Base-by-base conservation (phyloP, 2,888 invertebrate genomes). In the Camptogramma bilineatum region DNA sequence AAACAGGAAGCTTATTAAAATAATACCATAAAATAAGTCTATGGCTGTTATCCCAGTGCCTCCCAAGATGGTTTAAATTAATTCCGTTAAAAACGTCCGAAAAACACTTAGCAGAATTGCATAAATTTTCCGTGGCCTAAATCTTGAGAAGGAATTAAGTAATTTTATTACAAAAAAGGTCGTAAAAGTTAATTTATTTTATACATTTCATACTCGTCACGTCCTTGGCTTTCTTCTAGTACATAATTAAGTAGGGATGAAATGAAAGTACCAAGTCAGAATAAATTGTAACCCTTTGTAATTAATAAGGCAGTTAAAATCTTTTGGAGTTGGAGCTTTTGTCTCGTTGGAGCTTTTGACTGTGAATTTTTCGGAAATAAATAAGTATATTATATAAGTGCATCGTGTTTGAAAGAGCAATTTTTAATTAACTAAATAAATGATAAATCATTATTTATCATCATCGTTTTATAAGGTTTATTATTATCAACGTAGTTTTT, bases 151-250 rank as follows among this genome's bases (percentile, higher is more conserved):
- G 8, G 42, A 53, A 66, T 68, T 63, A 81, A 79, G 75, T 84
- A 82, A 86, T 85, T 44, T 44, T 84, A 83, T 70, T 85, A 83
- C 69, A 78, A 79, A 81, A 69, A 79, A 73, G 78, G 78, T 76
- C 73, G 73, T 73, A 42, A 69, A 79, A 77, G 79, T 80, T 85
- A 83, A 87, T 88, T 86, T 80, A 83, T 85, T 81, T 82, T 74
- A 75, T 68, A 72, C 71, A 64, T 71, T 80, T 79, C 74, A 88
- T 85, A 87, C 85, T 58, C 67, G 79, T 80, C 88, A 86, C 86
- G 87, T 85, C 70, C 73, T 64, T 16, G 16, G 44, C 76, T 81
- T 78, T 76, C 74, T 79, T 80, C 80, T 79, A 68, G 68, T 70
- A 73, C 72, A 79, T 80, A 77, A 80, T 81, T 76, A 21, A 52